Conservation (phyloP, 2,797 vertebrate genomes). For the Ataeniobius toweri region DNA sequence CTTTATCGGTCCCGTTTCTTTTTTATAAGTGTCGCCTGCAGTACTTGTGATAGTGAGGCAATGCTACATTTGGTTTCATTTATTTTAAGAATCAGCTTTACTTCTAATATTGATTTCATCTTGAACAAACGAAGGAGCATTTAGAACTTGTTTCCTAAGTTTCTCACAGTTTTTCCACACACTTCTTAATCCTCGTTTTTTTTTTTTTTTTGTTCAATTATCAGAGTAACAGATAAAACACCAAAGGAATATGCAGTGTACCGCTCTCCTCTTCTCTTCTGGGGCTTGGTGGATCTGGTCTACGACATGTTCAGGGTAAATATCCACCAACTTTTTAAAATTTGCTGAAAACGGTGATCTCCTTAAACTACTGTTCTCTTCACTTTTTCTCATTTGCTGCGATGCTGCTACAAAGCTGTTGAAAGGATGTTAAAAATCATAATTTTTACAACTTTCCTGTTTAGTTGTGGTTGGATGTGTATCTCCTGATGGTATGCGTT, state of each 20-base stretch:
- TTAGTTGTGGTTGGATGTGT: background rate
- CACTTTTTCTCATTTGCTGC: background rate
- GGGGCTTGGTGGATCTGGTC: conserved; percentile 97
- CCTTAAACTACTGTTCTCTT: background rate
- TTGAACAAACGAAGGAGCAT: background rate
- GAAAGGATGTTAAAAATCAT: background rate
- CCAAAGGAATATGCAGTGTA: conserved; percentile 94
- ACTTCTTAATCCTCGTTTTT: background rate
- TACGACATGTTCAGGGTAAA: conserved; percentile 98
- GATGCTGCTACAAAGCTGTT: background rate
- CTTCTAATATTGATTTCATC: background rate
- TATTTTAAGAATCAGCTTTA: background rate
- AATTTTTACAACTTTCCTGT: background rate
- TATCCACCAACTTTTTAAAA: conserved; percentile 10
- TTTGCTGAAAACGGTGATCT: background rate
- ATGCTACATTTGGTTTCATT: background rate
- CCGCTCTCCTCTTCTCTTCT: conserved; percentile 96
- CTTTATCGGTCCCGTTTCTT: background rate
- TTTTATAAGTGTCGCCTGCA: background rate
- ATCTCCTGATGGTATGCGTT: background rate
- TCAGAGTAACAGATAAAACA: conserved; percentile 91
- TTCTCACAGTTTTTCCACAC: background rate
- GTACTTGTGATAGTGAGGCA: background rate
- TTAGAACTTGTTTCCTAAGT: background rate
- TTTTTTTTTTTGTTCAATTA: background rate